Evolutionary conservation across 2,113 vertebrate genomes (phyloP).

Genomic region (Phyllopteryx taeniolatus): DNA sequence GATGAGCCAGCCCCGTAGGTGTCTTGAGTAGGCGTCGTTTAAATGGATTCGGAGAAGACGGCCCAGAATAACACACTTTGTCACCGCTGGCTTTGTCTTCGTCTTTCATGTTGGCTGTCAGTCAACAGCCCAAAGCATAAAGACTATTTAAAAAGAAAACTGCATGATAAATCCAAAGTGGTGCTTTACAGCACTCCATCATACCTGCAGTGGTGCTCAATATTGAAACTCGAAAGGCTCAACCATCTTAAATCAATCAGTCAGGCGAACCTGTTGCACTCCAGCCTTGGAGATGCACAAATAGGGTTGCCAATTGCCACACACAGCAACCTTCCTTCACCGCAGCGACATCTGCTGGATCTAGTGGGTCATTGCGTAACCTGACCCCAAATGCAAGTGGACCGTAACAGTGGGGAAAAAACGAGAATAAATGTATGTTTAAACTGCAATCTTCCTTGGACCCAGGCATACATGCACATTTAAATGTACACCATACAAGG

Average conservation of each 20-base stretch:
- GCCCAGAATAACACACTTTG: slow-evolving; percentile 59
- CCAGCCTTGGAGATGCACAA: too few relatives aligned
- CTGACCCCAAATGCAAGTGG: too few relatives aligned
- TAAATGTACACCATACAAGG: too few relatives aligned
- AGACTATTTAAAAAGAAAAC: slow-evolving; percentile 19
- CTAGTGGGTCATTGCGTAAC: too few relatives aligned
- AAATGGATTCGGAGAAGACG: slow-evolving; percentile 54
- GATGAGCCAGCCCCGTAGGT: slow-evolving; percentile 59
- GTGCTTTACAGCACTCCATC: not conserved
- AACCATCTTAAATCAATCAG: not conserved
- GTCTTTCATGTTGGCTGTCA: slow-evolving; percentile 18
- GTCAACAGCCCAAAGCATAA: not conserved
- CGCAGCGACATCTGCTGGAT: too few relatives aligned
- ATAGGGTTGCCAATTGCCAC: too few relatives aligned
- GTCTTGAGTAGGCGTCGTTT: slow-evolving; percentile 61
- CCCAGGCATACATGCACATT: too few relatives aligned
- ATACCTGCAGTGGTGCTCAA: not conserved
- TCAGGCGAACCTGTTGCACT: not conserved
- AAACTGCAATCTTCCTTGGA: too few relatives aligned
- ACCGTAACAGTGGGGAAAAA: too few relatives aligned
- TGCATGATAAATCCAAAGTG: not conserved
- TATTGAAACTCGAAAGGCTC: not conserved
- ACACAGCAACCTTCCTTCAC: too few relatives aligned
- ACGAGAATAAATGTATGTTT: too few relatives aligned
- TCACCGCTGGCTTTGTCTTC: slow-evolving; percentile 46